Evolutionary conservation across 2,113 vertebrate species (phyloP).

Genomic region (Propithecus coquereli): DNA sequence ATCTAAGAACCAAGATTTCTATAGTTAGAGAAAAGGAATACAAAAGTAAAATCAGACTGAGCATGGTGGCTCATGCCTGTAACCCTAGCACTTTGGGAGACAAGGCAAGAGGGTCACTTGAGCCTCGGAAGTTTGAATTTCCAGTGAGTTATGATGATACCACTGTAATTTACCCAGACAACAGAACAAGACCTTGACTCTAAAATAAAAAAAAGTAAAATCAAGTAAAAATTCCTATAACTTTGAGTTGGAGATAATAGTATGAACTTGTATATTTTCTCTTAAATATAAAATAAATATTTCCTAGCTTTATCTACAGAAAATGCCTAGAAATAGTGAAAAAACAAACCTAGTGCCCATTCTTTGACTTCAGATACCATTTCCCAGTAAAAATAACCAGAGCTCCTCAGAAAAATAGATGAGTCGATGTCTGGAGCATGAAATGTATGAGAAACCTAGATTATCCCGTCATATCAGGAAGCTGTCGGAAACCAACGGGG

Average conservation of each 20-base stretch:
- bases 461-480: neutral
- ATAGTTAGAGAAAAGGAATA: neutral
- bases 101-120: too few species aligned
- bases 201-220: neutral
- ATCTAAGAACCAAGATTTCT: neutral
- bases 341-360: neutral
- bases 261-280: neutral
- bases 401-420: slow-evolving; percentile 7
- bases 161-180: too few species aligned
- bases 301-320: neutral
- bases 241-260: neutral
- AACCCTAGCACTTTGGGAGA: too few species aligned
- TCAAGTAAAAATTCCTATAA: neutral
- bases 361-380: neutral
- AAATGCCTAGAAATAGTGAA: neutral
- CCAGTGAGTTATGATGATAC: too few species aligned
- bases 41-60: neutral
- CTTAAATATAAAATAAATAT: neutral
- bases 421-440: neutral
- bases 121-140: too few species aligned
- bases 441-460: neutral
- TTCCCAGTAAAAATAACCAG: neutral
- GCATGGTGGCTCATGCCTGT: too few species aligned
- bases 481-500: neutral
- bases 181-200: too few species aligned